phyloP scores from a whole-genome alignment of 1,140 invertebrate species.

The Monochamus saltuarius region DNA sequence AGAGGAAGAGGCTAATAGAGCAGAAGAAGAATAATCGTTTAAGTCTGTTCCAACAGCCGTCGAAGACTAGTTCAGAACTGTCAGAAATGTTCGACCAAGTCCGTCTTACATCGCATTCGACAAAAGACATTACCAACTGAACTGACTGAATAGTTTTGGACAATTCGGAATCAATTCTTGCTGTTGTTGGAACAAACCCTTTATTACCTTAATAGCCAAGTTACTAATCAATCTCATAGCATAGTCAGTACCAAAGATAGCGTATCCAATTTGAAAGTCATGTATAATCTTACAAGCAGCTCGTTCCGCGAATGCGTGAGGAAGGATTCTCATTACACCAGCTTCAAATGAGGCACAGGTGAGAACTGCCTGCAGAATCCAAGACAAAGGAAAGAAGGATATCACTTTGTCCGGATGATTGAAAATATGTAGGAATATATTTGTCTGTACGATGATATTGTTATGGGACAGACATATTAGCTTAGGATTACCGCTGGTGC shows the following conservation, averaged over 20 bases:
- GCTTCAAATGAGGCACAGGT: conserved; percentile 33
- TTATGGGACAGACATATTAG: conserved; percentile 39
- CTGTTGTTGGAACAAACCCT: neutral
- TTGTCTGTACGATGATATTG: conserved; percentile 26
- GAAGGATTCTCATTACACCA: conserved; percentile 27
- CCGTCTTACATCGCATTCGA: neutral
- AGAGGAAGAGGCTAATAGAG: no score
- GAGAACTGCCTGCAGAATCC: conserved; percentile 32
- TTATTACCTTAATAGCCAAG: conserved; percentile 30
- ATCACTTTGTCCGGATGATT: conserved; percentile 31
- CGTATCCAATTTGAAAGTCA: conserved; percentile 36
- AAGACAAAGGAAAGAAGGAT: conserved; percentile 38
- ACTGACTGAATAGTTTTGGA: no score
- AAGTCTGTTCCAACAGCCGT: neutral
- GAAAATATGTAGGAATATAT: conserved; percentile 25
- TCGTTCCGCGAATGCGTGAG: conserved; percentile 34
- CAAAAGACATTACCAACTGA: neutral
- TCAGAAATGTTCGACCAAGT: neutral
- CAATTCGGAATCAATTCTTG: no score
- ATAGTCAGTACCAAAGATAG: conserved; percentile 33
- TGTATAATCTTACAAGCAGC: conserved; percentile 38
- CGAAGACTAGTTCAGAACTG: no score
- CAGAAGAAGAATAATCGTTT: no score
- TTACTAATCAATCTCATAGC: conserved; percentile 26
- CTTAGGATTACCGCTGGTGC: conserved; percentile 29